Base-by-base conservation (phyloP, 2,113 vertebrate genomes). In the Tachysurus fulvidraco region DNA sequence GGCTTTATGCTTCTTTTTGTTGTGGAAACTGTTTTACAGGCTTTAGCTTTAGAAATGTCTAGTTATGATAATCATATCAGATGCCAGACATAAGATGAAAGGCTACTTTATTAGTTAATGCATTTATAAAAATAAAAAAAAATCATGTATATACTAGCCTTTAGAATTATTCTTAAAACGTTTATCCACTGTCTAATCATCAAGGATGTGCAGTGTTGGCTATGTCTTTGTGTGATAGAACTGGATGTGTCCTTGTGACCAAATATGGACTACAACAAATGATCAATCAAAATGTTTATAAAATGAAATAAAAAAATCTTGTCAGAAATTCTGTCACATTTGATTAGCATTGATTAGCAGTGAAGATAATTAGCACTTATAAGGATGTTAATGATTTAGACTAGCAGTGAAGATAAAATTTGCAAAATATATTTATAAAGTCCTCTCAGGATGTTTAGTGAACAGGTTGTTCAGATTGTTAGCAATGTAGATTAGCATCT, bases 11-110 rank as follows among this genome's bases (percentile, higher is more conserved):
- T 50, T 50, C 81, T 60, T 41, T 85, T 81, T 19, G 5, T 84
- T 5, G 30, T 65, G 79, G 44, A 73, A 85, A 85, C 36, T 83
- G 83, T 82, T 44, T 74, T 13, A 28, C 46, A 86, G 85, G 41
- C 62, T 59, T 86, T 87, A 87, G 83, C 81, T 36, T 9, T 12
- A 30, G 28, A 69, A 21, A 21, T 73, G 19, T 21, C 36, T 44
- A 7, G 14, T 36, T 17, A 19, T 69, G 16, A 69, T 17, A 36
- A 36, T 36, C 30, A 62, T 62, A 25, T 64, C 25, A 64, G 62
- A 64, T 64, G 3, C 12, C 10, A 11, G 5, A 50, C 46, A 50
- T 9, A 50, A 36, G 36, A 36, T 36, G 36, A 2, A 36, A 36
- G n/a, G 62, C 62, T n/a, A 62, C 19, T 9, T 21, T 25, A 25